These are phyloP conservation scores for Sialis lutaria DNA, from an alignment of 2,888 invertebrate species.

Conservation along the genomic window DNA sequence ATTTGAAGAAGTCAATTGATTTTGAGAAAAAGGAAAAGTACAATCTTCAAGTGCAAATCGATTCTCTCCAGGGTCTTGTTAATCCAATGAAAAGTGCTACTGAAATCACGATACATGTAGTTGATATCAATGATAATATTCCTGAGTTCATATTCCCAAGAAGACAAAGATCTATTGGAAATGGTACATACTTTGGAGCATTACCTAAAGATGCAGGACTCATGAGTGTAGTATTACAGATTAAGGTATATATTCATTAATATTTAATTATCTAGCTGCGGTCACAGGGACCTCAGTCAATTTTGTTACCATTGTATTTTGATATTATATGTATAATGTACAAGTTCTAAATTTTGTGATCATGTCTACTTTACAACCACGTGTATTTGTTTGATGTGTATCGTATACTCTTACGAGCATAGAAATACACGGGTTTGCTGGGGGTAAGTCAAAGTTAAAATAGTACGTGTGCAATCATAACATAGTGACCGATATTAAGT, in stretches of 20 bases:
- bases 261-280: neutral
- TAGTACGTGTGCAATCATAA: no score
- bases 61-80: conserved; percentile 63
- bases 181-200: conserved; percentile 63
- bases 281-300: no score
- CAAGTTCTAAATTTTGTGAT: no score
- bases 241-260: conserved; percentile 34
- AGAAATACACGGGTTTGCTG: no score
- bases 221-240: conserved; percentile 59
- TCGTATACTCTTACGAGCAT: no score
- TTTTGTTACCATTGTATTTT: no score
- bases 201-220: conserved; percentile 56
- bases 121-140: conserved; percentile 78
- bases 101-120: conserved; percentile 61
- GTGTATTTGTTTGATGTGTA: no score
- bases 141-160: conserved; percentile 66
- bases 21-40: conserved; percentile 61
- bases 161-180: conserved; percentile 32
- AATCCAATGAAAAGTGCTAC: conserved; percentile 60
- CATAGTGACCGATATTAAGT: no score
- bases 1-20: conserved; percentile 56
- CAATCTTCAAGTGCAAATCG: conserved; percentile 55
- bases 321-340: no score
- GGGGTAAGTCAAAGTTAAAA: no score
- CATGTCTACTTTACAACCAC: no score